Percentiles rank a stretch among this genome's conserved stretches.
Conservation (phyloP, 2,797 vertebrate species). For the Pantherophis alleghaniensis region DNA sequence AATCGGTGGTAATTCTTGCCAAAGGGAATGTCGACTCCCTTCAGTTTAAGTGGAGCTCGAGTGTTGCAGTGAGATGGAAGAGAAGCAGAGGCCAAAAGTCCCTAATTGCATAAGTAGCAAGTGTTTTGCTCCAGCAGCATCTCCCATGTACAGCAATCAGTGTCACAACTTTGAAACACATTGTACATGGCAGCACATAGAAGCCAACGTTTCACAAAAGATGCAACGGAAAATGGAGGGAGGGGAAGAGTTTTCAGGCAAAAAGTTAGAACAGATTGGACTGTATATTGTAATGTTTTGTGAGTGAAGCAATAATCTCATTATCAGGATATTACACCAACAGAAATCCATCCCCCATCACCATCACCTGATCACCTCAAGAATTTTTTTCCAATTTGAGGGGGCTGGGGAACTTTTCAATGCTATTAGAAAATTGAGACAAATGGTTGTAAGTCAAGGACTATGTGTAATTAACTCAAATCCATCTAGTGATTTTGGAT, state of each 20-base stretch:
- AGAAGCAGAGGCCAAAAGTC: not conserved
- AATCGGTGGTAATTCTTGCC: not conserved
- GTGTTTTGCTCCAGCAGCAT: not conserved
- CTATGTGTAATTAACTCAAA: not conserved
- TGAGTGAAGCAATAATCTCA: not conserved
- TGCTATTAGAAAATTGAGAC: not conserved
- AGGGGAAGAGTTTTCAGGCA: not conserved
- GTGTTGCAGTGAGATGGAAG: not conserved
- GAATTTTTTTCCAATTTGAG: not conserved
- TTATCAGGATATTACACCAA: not conserved
- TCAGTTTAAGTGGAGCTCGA: not conserved
- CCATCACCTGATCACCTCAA: not conserved
- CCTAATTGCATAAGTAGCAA: not conserved
- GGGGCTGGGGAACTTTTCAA: not conserved
- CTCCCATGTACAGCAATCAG: not conserved
- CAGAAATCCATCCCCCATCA: not conserved
- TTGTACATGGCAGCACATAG: not conserved
- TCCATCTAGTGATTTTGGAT: not conserved
- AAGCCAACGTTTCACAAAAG: not conserved
- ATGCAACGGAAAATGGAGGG: not conserved
- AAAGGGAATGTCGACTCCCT: not conserved
- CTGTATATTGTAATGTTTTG: not conserved
- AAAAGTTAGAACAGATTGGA: not conserved
- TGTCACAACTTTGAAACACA: not conserved
- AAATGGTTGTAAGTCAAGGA: not conserved